Evolutionary conservation across 2,888 invertebrate genomes (phyloP), one percentile per base, ranked within the genome.

Genomic region (Philopedon plagiatum): DNA sequence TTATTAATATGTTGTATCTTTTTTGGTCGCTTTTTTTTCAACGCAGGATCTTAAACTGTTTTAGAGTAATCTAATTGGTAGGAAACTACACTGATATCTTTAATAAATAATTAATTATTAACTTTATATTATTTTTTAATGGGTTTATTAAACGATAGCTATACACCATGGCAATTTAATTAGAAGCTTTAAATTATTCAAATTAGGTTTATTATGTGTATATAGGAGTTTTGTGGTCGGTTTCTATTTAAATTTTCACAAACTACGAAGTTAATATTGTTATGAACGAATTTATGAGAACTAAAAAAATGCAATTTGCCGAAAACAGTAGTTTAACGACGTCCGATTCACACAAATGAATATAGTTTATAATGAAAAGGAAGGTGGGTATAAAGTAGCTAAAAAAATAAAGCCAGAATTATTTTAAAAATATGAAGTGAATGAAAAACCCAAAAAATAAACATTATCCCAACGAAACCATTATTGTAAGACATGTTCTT

Each of bases 71-170:
- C 21, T 46, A 46, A 46, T 46, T 19, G 46, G 21, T 46, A 46
- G 29, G 18, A 54, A 54, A 54, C 29, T 26, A 49, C 13, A 23
- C 13, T 13, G 8, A 29, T 29, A 54, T 29, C 51, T 54, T 23
- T 32, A 54, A 26, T 54, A 54, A 54, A 54, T 54, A 54, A 54
- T 7, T 26, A 51, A 26, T 54, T 29, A 54, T 29, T 29, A 54
- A 13, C n/a, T 29, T 54, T 15, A 54, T 54, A 54, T 54, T 54
- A 54, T 32, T 29, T 54, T 29, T 54, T 54, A 54, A 29, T 54
- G 18, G 51, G 13, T 11, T 18, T 29, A 15, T 29, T 54, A 54
- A 54, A 54, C 18, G 51, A 54, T 54, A 54, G 8, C 18, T 15
- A 54, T 32, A 54, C 29, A 9, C 18, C 9, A 54, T 29, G 15